Base-by-base conservation (phyloP, 2,888 invertebrate genomes). In the Pachymerium ferrugineum region DNA sequence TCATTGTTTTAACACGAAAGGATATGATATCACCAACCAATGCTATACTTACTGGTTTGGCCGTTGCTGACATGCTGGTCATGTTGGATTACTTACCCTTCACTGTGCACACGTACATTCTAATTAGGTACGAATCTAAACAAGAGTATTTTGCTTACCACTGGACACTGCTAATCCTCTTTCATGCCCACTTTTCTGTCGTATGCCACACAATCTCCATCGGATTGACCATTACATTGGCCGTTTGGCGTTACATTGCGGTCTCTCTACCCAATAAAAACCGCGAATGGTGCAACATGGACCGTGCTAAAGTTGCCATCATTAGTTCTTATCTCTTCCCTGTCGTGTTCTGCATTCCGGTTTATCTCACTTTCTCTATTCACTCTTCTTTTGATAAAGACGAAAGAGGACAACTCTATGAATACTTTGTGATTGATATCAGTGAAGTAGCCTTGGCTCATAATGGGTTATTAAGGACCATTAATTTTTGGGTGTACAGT, bases 21-120 rank as follows among this genome's bases (percentile, higher is more conserved):
- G 93, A 95, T 82, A 96, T 97, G 94, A 79, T 82, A n/a, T 93
- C 93, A 75, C 90, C 96, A 2, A 96, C 94, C 30, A 97, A 97
- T 84, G 89, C 92, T 72, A 94, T 97, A 75, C 87, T 97, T 47
- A 94, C 94, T 0, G 84, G 83, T 79, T 78, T 95, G 31, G 97
- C 97, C 0, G 89, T 95, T 8, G 93, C 96, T 16, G 97, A 97
- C 82, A 87, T 97, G 33, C 86, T 94, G n/a, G 95, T 96, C 16
- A 96, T 97, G 79, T 74, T 81, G 38, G 94, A 94, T 79, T 97
- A 96, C 83, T 91, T 97, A 77, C 95, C 96, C 0, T 95, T 92
- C 81, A 90, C 91, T 1, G 87, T 91, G 73, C 92, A 75, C 73
- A 74, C 22, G 19, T 77, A 78, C 72, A 74, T 76, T 16, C 71